These are phyloP conservation scores for Ceratosolen solmsi DNA, from an alignment of 1,140 invertebrate genomes.

Conservation along the genomic window DNA sequence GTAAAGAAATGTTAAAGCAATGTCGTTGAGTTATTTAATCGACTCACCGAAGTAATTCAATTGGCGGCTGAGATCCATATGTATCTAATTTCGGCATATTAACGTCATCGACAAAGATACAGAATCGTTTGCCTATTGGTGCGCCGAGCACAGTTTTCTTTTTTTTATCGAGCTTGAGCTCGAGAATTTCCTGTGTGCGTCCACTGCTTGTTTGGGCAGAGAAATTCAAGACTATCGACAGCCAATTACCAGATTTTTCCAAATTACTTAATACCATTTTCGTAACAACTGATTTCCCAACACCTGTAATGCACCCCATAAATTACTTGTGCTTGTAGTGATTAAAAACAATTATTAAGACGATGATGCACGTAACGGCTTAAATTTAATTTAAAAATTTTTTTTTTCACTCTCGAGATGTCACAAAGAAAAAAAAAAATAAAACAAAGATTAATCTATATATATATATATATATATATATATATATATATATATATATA, in stretches of 20 bases:
- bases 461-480: too few species aligned
- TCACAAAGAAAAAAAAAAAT: too few species aligned
- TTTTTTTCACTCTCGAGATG: too few species aligned
- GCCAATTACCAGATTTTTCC: conserved; percentile 76
- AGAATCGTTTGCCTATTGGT: conserved; percentile 86
- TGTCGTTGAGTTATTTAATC: too few species aligned
- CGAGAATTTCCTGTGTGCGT: conserved; percentile 86
- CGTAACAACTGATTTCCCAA: conserved; percentile 90
- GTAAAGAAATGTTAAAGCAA: too few species aligned
- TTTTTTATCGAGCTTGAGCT: conserved; percentile 86
- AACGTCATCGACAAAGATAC: conserved; percentile 93
- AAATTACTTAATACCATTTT: conserved; percentile 82
- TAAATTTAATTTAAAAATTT: too few species aligned
- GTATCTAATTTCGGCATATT: conserved; percentile 91
- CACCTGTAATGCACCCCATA: conserved; percentile 75
- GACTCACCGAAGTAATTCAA: conserved; percentile 85
- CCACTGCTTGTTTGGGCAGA: conserved; percentile 90
- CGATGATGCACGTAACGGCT: too few species aligned
- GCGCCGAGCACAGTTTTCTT: conserved; percentile 88
- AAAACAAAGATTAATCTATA: too few species aligned
- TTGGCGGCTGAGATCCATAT: conserved; percentile 91
- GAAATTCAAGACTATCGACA: conserved; percentile 88
- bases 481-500: too few species aligned
- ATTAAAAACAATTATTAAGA: too few species aligned
- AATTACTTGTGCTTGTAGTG: background rate